Evolutionary conservation across 2,113 vertebrate species (phyloP).

Genomic region (Pygoscelis antarcticus): DNA sequence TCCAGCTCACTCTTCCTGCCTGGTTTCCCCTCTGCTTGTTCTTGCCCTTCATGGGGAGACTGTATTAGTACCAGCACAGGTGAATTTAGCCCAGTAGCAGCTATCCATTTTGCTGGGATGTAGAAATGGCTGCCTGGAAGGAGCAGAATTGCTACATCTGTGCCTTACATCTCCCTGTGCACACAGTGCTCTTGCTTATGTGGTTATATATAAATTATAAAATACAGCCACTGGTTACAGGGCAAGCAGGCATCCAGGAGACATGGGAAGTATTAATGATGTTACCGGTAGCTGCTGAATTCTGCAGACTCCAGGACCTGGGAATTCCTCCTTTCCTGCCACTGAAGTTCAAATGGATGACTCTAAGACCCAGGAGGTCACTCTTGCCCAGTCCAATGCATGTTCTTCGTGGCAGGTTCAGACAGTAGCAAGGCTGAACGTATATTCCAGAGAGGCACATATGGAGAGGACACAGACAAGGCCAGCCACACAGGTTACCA

Average conservation of each 20-base stretch:
- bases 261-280: not conserved
- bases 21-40: not conserved
- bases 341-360: not conserved
- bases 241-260: not conserved
- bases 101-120: not conserved
- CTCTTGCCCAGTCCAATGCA: not conserved
- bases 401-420: not conserved
- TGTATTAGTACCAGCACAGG: not conserved
- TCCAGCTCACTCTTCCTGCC: not conserved
- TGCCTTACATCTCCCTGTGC: not conserved
- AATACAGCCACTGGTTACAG: not conserved
- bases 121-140: not conserved
- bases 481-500: not conserved
- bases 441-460: not conserved
- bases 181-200: not conserved
- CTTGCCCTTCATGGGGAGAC: not conserved
- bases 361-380: not conserved
- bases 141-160: not conserved
- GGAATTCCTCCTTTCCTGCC: not conserved
- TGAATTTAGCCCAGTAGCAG: not conserved
- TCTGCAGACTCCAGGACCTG: not conserved
- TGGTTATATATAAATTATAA: not conserved
- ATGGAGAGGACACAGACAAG: not conserved
- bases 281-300: not conserved
- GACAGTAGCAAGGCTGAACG: not conserved